Percentiles rank a stretch among this genome's conserved stretches.
Conservation (phyloP, 35 echinoderm and acorn worm genomes). For the Apostichopus parvimensis region DNA sequence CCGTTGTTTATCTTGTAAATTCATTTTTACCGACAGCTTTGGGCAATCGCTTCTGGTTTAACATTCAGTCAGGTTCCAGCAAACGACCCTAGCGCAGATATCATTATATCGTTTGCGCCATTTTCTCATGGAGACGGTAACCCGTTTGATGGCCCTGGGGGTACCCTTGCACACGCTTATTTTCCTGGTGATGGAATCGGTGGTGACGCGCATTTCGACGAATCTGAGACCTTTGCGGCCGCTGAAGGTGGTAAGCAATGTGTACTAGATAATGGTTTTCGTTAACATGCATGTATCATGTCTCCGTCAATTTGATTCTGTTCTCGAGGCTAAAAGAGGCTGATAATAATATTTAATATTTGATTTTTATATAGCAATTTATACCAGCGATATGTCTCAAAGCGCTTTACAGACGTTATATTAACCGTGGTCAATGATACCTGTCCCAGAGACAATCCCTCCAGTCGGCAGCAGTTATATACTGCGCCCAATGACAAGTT, state of each 20-base stretch:
- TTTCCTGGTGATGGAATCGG: conserved; percentile 59
- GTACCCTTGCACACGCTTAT: conserved; percentile 86
- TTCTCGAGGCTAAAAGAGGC: background rate
- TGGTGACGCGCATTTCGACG: conserved; percentile 95
- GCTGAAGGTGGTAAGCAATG: conserved; percentile 17
- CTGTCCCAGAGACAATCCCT: no score
- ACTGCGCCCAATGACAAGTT: no score
- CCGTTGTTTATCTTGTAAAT: no score
- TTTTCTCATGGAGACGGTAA: conserved; percentile 74
- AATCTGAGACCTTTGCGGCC: conserved; percentile 59
- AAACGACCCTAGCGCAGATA: conserved; percentile 53
- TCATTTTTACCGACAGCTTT: conserved; percentile 42
- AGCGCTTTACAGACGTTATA: no score
- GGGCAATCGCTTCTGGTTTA: conserved; percentile 67
- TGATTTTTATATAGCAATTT: background rate
- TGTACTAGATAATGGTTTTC: background rate
- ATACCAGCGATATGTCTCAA: no score
- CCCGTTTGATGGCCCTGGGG: conserved; percentile 77
- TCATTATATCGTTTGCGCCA: conserved; percentile 66
- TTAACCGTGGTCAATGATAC: no score
- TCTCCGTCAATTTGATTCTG: background rate
- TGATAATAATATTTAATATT: background rate
- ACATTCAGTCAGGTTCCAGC: conserved; percentile 56
- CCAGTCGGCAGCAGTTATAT: no score
- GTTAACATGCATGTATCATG: background rate